Evolutionary conservation across 2,113 vertebrate species (phyloP).

Genomic region (Boulengeromyrus knoepffleri): DNA sequence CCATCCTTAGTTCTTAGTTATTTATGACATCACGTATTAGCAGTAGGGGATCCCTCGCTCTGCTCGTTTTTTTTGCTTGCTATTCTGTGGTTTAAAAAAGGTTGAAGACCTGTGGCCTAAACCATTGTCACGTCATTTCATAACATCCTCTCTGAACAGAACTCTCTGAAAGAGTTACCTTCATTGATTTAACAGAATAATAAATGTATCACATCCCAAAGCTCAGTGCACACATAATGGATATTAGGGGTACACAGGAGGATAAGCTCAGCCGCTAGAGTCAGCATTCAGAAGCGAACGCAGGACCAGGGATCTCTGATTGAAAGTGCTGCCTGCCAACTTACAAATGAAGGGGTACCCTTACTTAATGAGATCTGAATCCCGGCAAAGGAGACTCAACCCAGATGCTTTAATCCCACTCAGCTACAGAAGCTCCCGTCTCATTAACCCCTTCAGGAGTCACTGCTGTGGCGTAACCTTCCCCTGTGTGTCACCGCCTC

Average conservation of each 20-base stretch:
- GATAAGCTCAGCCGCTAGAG: not conserved
- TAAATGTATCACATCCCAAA: not conserved
- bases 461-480: not conserved
- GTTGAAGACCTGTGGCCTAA: not conserved
- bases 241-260: not conserved
- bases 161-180: not conserved
- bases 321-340: not conserved
- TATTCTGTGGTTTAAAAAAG: not conserved
- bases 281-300: not conserved
- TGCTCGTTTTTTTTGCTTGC: not conserved
- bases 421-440: not conserved
- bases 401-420: not conserved
- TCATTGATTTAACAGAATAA: not conserved
- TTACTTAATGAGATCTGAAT: not conserved
- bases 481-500: not conserved
- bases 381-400: not conserved
- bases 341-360: not conserved
- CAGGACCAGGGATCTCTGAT: not conserved
- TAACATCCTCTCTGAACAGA: no score
- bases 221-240: not conserved
- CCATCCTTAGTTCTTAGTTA: not conserved
- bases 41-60: not conserved
- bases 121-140: not conserved
- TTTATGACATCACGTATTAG: not conserved
- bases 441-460: not conserved